phyloP scores from a whole-genome alignment of 2,797 vertebrate genomes.

The Luscinia luscinia region DNA sequence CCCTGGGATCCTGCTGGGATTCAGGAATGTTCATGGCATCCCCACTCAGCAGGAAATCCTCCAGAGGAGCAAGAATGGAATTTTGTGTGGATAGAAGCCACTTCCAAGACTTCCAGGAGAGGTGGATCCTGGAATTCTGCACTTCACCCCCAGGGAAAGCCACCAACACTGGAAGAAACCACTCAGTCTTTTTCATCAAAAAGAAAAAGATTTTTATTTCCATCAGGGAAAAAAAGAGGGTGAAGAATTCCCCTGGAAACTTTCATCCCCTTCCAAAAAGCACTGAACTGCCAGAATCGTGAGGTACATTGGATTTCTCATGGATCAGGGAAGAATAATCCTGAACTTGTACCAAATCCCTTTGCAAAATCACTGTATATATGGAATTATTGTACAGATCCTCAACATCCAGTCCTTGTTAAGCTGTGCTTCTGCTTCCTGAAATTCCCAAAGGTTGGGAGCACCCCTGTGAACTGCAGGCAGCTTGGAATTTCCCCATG shows the following conservation, averaged over 20 bases:
- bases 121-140: not conserved
- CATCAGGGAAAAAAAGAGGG: conserved; percentile 38
- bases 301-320: not conserved
- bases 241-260: not conserved
- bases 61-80: not conserved
- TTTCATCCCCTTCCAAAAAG: not conserved
- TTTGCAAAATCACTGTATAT: not conserved
- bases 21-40: not conserved
- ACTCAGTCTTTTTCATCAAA: not conserved
- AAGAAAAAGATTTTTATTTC: not conserved
- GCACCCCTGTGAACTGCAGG: not conserved
- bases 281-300: not conserved
- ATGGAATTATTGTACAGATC: not conserved
- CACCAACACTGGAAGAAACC: not conserved
- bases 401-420: not conserved
- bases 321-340: conserved; percentile 35
- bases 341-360: not conserved
- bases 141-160: not conserved
- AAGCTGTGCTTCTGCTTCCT: not conserved
- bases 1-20: not conserved
- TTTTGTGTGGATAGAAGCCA: not conserved
- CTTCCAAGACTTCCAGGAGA: not conserved
- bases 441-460: not conserved
- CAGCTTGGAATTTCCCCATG: not conserved
- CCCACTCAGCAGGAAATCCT: not conserved